Conservation (phyloP, 2,113 vertebrate genomes). For the Urocolius indicus region DNA sequence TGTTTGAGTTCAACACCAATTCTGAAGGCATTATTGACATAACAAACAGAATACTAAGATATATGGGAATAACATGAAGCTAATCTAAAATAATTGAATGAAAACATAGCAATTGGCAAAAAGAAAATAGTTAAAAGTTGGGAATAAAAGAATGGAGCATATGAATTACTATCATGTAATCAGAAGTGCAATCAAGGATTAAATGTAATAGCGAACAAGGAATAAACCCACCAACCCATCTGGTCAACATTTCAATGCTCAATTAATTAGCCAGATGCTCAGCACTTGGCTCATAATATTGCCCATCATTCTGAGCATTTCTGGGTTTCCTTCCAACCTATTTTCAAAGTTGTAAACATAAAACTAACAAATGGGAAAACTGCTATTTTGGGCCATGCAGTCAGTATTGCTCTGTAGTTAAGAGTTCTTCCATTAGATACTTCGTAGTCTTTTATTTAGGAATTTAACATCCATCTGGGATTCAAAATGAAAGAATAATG, state of each 20-base stretch:
- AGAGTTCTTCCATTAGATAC: neutral
- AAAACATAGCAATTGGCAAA: neutral
- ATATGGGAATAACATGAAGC: neutral
- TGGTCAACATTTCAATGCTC: slow-evolving; percentile 76
- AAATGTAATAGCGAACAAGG: slow-evolving; percentile 66
- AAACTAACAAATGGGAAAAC: slow-evolving; percentile 69
- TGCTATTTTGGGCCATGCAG: neutral
- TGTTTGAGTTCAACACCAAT: neutral
- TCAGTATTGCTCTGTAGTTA: neutral
- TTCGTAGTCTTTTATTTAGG: neutral
- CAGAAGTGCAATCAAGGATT: slow-evolving; percentile 31
- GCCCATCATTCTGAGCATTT: slow-evolving; percentile 53
- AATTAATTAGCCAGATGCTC: slow-evolving; percentile 69
- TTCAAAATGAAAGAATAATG: neutral
- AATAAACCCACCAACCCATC: slow-evolving; percentile 74
- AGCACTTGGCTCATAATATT: slow-evolving; percentile 71
- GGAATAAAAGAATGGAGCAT: neutral
- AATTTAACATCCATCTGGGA: neutral
- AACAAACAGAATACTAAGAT: neutral
- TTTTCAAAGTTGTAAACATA: slow-evolving; percentile 56
- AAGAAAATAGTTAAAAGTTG: neutral
- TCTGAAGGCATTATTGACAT: neutral
- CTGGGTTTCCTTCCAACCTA: slow-evolving; percentile 64
- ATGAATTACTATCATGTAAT: slow-evolving; percentile 7
- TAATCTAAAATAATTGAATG: neutral